These are phyloP conservation scores for Cybosia mesomella DNA, from an alignment of 2,888 invertebrate species.

Conservation along the genomic window DNA sequence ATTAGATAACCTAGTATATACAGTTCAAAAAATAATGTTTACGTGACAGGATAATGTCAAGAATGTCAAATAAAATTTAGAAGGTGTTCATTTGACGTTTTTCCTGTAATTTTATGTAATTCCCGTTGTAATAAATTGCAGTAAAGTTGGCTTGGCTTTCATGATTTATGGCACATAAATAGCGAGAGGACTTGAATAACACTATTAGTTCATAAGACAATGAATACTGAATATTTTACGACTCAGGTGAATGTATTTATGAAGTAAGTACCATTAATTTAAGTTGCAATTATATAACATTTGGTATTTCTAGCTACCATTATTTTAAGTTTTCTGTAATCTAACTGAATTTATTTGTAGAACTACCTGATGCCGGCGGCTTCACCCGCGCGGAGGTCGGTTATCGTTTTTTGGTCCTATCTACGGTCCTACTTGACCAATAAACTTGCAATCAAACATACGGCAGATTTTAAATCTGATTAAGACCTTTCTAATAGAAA, in stretches of 20 bases:
- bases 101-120: conserved; percentile 7
- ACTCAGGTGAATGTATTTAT: conserved; percentile 13
- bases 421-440: too few relatives aligned
- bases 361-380: too few relatives aligned
- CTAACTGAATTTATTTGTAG: too few relatives aligned
- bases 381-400: too few relatives aligned
- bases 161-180: conserved; percentile 20
- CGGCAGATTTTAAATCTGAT: too few relatives aligned
- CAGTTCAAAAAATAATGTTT: background rate
- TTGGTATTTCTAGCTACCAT: background rate
- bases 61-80: background rate
- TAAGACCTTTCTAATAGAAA: too few relatives aligned
- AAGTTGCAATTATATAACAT: background rate
- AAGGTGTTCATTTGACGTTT: conserved; percentile 1
- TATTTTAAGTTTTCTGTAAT: background rate
- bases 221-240: conserved; percentile 30
- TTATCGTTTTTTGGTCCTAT: too few relatives aligned
- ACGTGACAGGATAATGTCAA: background rate
- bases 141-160: conserved; percentile 5
- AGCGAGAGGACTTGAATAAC: conserved; percentile 18
- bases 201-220: conserved; percentile 26
- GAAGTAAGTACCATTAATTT: conserved; percentile 9
- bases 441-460: too few relatives aligned
- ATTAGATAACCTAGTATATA: too few relatives aligned
- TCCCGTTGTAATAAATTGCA: conserved; percentile 13